Conservation (phyloP, 2,888 invertebrate species). For the Balanococcus diminutus region DNA sequence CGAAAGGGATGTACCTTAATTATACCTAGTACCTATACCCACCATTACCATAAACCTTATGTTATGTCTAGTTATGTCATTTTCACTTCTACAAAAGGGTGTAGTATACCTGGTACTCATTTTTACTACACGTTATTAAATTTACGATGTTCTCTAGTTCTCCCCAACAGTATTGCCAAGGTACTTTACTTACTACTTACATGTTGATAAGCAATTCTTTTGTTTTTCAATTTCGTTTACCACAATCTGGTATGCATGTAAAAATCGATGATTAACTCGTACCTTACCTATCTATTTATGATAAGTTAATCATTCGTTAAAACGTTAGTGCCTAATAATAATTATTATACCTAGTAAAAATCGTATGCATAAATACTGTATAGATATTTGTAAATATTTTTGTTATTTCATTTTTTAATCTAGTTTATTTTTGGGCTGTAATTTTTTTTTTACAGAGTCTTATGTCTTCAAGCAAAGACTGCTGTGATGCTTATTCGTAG, state of each 20-base stretch:
- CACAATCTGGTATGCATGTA: neutral
- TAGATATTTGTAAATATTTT: slow-evolving; percentile 13
- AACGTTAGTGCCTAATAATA: too few species aligned
- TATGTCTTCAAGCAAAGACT: slow-evolving; percentile 23
- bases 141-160: too few species aligned
- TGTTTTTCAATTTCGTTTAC: neutral
- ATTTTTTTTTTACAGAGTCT: neutral
- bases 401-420: neutral
- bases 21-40: too few species aligned
- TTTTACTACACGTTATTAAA: too few species aligned
- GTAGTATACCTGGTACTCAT: too few species aligned
- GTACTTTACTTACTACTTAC: too few species aligned
- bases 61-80: too few species aligned
- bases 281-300: neutral
- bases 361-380: neutral
- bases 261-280: neutral
- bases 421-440: slow-evolving; percentile 2
- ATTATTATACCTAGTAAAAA: neutral
- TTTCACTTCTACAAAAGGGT: too few species aligned
- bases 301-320: neutral
- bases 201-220: too few species aligned
- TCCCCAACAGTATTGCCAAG: too few species aligned
- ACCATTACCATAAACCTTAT: too few species aligned
- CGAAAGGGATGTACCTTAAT: too few species aligned
- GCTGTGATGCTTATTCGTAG: slow-evolving; percentile 27